phyloP scores from a whole-genome alignment of 1,140 invertebrate species.

The Arctopsyche grandis region DNA sequence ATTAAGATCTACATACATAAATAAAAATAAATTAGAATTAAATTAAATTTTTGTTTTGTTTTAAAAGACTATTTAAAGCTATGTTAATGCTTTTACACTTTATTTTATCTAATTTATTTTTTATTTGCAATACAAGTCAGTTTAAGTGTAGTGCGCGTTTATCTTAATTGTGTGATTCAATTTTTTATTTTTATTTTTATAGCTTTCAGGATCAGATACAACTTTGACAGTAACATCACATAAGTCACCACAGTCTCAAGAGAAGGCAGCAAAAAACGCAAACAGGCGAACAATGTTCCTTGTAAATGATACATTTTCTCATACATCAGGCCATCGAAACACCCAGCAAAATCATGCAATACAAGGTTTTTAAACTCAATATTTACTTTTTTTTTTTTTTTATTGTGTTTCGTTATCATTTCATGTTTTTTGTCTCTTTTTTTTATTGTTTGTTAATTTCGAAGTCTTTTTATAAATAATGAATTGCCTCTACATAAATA shows the following conservation, averaged over 20 bases:
- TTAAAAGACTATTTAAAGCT: too few species aligned
- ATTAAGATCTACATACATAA: too few species aligned
- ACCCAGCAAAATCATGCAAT: constrained; percentile 65
- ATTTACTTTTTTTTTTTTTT: background rate
- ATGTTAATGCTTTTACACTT: too few species aligned
- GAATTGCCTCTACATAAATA: background rate
- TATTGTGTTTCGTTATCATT: background rate
- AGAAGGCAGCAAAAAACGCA: constrained; percentile 59
- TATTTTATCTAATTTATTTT: too few species aligned
- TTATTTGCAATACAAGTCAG: too few species aligned
- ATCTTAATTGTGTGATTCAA: too few species aligned
- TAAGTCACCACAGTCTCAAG: constrained; percentile 64
- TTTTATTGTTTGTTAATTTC: background rate
- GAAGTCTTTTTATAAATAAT: background rate
- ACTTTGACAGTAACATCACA: constrained; percentile 65
- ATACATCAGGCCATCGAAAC: constrained; percentile 60
- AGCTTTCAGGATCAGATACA: constrained; percentile 61
- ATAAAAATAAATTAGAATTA: too few species aligned
- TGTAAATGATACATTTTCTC: constrained; percentile 62
- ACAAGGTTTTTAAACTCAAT: constrained; percentile 53
- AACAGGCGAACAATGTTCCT: constrained; percentile 63
- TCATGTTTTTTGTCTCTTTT: background rate
- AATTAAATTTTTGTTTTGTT: too few species aligned
- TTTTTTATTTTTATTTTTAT: constrained; percentile 14
- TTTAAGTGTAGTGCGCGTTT: too few species aligned